Evolutionary conservation across 2,113 vertebrate genomes (phyloP).

Genomic region (Lophochroa leadbeateri): DNA sequence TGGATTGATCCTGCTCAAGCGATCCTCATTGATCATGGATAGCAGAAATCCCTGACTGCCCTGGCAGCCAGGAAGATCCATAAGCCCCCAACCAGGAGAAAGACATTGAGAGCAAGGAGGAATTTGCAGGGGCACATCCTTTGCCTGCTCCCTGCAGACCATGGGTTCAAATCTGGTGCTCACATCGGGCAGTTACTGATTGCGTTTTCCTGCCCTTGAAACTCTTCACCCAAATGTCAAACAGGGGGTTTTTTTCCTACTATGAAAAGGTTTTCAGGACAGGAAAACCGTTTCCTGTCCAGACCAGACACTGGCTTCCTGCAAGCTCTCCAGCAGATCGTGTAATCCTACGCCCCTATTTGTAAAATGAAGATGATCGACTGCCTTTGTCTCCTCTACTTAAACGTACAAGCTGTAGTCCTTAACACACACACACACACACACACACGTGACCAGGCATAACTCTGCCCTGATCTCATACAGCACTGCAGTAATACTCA

Average conservation of each 20-base stretch:
- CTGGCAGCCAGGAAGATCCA: background rate
- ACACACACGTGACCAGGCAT: background rate
- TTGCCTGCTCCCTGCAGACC: background rate
- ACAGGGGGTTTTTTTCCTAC: background rate
- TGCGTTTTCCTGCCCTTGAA: background rate
- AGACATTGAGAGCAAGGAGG: background rate
- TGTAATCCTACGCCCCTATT: conserved; percentile 56
- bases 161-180: background rate
- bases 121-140: background rate
- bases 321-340: conserved; percentile 19
- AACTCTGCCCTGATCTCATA: conserved; percentile 45
- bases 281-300: conserved; percentile 61
- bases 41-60: background rate
- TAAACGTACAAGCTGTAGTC: background rate
- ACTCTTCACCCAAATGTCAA: conserved; percentile 7
- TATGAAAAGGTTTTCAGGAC: conserved; percentile 52
- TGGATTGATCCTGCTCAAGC: background rate
- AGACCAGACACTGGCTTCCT: conserved; percentile 63
- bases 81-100: background rate
- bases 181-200: fast-evolving
- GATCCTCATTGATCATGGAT: fast-evolving
- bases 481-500: background rate
- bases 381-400: conserved; percentile 56
- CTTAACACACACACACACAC: background rate
- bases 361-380: conserved; percentile 59